These are phyloP conservation scores for Synanthedon vespiformis DNA, from an alignment of 2,888 invertebrate genomes.

Conservation along the genomic window DNA sequence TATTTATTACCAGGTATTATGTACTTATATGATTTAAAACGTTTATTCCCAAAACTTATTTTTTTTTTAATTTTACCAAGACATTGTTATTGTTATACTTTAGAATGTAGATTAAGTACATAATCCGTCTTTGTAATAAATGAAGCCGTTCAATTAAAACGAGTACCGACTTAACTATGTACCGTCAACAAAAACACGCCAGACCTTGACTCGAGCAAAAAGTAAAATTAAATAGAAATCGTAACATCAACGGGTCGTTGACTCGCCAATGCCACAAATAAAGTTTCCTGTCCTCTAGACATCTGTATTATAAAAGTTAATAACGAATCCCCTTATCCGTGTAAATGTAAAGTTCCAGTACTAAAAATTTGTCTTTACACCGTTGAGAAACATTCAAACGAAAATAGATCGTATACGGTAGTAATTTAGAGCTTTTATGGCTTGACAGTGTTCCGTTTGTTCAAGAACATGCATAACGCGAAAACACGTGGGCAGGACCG, in stretches of 20 bases:
- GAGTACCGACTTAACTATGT: background rate
- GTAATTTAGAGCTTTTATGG: background rate
- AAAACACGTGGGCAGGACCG: conserved; percentile 37
- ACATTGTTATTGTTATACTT: too few species aligned
- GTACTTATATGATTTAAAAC: too few species aligned
- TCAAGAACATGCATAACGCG: conserved; percentile 5
- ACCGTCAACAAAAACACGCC: background rate
- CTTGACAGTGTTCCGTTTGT: background rate
- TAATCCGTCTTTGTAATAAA: background rate
- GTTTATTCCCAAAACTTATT: background rate
- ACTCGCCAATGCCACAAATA: background rate
- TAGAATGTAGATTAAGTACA: background rate
- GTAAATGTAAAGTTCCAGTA: background rate
- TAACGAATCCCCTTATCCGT: background rate
- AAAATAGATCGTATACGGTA: background rate
- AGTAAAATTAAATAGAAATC: background rate
- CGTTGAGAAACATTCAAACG: background rate
- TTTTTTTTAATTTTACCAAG: background rate
- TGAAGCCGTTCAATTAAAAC: background rate
- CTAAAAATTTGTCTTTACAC: background rate
- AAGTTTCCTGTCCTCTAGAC: background rate
- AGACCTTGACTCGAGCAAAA: background rate
- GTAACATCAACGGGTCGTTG: background rate
- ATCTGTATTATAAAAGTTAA: background rate
- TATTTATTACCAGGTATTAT: too few species aligned